Evolutionary conservation across 1,140 invertebrate genomes (phyloP).

Genomic region (Diorhabda elongata): DNA sequence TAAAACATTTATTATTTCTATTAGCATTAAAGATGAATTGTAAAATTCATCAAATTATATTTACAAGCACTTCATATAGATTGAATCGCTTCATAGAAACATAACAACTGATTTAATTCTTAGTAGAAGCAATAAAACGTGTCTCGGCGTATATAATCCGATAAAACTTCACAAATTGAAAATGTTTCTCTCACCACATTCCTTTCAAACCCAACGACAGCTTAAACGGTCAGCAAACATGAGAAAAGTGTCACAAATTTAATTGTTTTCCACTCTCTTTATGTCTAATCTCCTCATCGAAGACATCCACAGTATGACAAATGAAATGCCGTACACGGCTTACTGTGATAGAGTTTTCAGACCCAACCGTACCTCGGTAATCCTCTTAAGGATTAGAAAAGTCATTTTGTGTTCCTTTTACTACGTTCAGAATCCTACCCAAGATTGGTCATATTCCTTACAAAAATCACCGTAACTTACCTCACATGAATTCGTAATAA

Average conservation of each 20-base stretch:
- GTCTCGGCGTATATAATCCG: too few species aligned
- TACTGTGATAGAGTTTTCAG: not conserved
- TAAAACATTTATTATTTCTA: too few species aligned
- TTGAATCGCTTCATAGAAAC: too few species aligned
- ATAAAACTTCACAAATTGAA: too few species aligned
- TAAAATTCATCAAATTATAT: too few species aligned
- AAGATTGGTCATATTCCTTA: conserved; percentile 1
- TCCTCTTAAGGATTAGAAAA: conserved; percentile 2
- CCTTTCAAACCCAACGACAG: not conserved
- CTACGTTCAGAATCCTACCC: not conserved
- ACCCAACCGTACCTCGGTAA: not conserved
- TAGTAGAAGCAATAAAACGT: too few species aligned
- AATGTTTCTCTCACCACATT: too few species aligned
- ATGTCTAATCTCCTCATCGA: conserved; percentile 1
- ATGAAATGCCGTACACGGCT: conserved; percentile 1
- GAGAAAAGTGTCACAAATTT: not conserved
- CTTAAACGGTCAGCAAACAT: not conserved
- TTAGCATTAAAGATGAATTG: too few species aligned
- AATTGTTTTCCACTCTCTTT: not conserved
- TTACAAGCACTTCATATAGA: too few species aligned
- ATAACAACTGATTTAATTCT: too few species aligned
- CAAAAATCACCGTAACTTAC: not conserved
- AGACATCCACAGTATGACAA: conserved; percentile 1
- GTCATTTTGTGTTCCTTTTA: conserved; percentile 2
- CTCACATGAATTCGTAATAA: conserved; percentile 1